Evolutionary conservation across 2,113 vertebrate genomes (phyloP).

Genomic region (Phrynocephalus versicolor): DNA sequence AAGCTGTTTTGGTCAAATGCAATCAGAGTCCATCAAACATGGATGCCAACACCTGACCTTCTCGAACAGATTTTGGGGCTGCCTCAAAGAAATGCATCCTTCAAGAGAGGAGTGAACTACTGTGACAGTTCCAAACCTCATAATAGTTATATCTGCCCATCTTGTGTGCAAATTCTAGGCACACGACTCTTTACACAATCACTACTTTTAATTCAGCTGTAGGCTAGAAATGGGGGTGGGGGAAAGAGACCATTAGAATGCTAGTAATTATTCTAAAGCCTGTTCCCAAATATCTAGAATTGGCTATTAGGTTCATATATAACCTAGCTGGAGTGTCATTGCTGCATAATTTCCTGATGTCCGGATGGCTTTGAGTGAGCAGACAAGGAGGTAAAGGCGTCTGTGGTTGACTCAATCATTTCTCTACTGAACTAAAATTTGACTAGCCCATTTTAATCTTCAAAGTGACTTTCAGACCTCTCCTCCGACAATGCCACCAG

Average conservation of each 20-base stretch:
- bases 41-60: too few relatives aligned
- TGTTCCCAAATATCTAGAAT: neutral
- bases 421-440: slow-evolving; percentile 7
- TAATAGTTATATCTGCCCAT: neutral
- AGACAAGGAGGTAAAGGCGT: neutral
- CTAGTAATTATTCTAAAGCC: neutral
- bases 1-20: too few relatives aligned
- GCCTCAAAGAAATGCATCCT: too few relatives aligned
- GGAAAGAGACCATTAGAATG: neutral
- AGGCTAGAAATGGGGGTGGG: neutral
- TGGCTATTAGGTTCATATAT: too few relatives aligned
- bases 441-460: slow-evolving; percentile 21
- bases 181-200: neutral
- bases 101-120: too few relatives aligned
- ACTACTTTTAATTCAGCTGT: neutral
- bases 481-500: slow-evolving; percentile 31
- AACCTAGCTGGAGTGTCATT: neutral
- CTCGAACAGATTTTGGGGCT: too few relatives aligned
- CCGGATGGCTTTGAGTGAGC: neutral
- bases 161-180: neutral
- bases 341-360: neutral
- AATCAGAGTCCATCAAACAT: too few relatives aligned
- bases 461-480: slow-evolving; percentile 21
- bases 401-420: neutral
- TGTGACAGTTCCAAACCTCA: too few relatives aligned